Conservation (phyloP, 37 sponge, comb jelly and placozoan genomes). For the Beroe forskalii region DNA sequence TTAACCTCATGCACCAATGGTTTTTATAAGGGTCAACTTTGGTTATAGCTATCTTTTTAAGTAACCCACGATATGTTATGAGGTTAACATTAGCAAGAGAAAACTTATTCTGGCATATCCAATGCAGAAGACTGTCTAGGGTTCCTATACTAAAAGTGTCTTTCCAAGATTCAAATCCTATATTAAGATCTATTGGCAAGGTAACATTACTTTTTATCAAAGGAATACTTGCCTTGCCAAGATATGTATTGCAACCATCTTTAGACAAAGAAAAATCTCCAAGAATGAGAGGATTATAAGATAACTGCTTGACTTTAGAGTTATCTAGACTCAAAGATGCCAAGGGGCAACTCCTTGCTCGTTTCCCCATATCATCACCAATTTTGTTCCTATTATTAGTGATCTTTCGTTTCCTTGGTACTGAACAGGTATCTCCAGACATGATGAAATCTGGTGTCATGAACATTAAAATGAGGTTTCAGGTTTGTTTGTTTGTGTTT, state of each 20-base stretch:
- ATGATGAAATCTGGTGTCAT: no score
- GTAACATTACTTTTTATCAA: not conserved
- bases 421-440: no score
- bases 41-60: slow-evolving; percentile 20
- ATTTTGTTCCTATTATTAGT: no score
- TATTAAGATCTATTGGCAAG: slow-evolving; percentile 22
- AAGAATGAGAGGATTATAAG: slow-evolving; percentile 1
- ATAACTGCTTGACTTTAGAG: no score
- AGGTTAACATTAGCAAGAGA: not conserved
- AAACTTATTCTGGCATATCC: slow-evolving; percentile 50
- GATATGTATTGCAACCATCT: not conserved
- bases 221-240: not conserved
- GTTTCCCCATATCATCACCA: no score
- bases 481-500: no score
- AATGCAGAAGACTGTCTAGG: not conserved
- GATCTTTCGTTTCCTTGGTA: no score
- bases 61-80: slow-evolving; percentile 12
- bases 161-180: not conserved
- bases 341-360: no score
- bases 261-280: slow-evolving; percentile 38
- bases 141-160: not conserved
- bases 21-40: slow-evolving; percentile 9
- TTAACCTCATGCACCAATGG: slow-evolving; percentile 24
- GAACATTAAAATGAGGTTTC: no score
- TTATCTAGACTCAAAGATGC: no score